Evolutionary conservation across 2,888 invertebrate genomes (phyloP).

Genomic region (Galerucella nymphaeae): DNA sequence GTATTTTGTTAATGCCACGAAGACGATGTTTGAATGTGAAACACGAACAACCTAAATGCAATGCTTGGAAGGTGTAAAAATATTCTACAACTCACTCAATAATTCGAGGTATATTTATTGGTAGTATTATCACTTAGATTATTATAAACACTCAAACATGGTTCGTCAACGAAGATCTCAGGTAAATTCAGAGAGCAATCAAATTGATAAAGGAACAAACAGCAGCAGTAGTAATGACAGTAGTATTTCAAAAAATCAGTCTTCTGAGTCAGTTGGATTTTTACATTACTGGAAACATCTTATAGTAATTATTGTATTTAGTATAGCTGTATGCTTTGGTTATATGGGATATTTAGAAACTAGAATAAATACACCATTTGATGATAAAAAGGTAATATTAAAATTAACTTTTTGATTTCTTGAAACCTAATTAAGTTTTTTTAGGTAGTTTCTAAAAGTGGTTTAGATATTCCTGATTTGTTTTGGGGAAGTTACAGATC

Average conservation of each 20-base stretch:
- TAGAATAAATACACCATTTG: constrained; percentile 86
- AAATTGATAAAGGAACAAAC: constrained; percentile 53
- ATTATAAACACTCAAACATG: constrained; percentile 25
- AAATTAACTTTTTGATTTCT: constrained; percentile 5
- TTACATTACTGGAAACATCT: constrained; percentile 71
- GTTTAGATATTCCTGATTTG: constrained; percentile 78
- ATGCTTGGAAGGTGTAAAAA: neutral
- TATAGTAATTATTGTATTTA: constrained; percentile 72
- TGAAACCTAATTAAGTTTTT: constrained; percentile 18
- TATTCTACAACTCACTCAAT: no score
- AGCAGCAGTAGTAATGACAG: constrained; percentile 66
- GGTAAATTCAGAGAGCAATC: constrained; percentile 41
- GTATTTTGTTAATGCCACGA: neutral
- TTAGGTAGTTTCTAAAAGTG: constrained; percentile 77
- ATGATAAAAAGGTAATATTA: constrained; percentile 75
- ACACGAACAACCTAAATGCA: neutral
- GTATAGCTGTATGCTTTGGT: constrained; percentile 79
- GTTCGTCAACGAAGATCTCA: constrained; percentile 44
- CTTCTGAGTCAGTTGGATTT: constrained; percentile 46
- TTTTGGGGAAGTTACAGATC: constrained; percentile 97
- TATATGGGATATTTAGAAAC: constrained; percentile 88
- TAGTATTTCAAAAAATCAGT: constrained; percentile 54
- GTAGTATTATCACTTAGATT: neutral
- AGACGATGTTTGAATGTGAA: neutral
- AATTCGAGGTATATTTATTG: no score